These are phyloP conservation scores for Phymastichus coffea DNA, from an alignment of 1,140 invertebrate species.

Conservation along the genomic window DNA sequence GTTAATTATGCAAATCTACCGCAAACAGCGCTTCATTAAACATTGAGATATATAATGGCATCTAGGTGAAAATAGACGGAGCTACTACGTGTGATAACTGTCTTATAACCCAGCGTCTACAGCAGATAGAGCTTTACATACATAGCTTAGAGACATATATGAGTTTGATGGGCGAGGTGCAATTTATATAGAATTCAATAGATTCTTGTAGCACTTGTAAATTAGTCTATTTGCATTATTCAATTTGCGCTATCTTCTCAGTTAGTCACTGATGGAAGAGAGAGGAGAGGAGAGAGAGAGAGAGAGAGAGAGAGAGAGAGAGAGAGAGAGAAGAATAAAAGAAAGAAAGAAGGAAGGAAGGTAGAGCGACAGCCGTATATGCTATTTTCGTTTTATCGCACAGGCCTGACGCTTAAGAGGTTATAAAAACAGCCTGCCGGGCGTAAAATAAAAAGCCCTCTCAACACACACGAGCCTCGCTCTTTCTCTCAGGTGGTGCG, in stretches of 20 bases:
- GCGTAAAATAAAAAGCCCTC: not conserved
- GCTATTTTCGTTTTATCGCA: slow-evolving; percentile 19
- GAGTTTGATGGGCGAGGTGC: too few relatives aligned
- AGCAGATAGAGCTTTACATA: too few relatives aligned
- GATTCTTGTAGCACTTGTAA: too few relatives aligned
- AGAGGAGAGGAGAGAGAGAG: not conserved
- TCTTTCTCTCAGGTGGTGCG: not conserved
- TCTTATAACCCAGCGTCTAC: not conserved
- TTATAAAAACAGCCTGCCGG: slow-evolving; percentile 15
- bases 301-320: not conserved
- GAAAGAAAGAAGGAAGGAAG: not conserved
- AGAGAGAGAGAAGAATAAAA: not conserved
- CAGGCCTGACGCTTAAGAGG: slow-evolving; percentile 2
- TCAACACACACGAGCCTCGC: not conserved
- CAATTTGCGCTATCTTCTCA: slow-evolving; percentile 1
- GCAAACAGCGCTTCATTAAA: too few relatives aligned
- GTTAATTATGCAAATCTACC: too few relatives aligned
- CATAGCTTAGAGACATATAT: too few relatives aligned
- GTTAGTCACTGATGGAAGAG: not conserved
- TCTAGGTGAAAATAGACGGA: too few relatives aligned
- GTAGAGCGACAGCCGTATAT: not conserved
- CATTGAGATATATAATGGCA: too few relatives aligned
- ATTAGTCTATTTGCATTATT: slow-evolving; percentile 15
- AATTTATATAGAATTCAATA: too few relatives aligned
- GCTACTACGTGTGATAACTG: slow-evolving; percentile 1